Evolutionary conservation across 64 coral and sea anemone species (phyloP), one percentile per base, ranked within the genome.

Genomic region (Stylophora pistillata): DNA sequence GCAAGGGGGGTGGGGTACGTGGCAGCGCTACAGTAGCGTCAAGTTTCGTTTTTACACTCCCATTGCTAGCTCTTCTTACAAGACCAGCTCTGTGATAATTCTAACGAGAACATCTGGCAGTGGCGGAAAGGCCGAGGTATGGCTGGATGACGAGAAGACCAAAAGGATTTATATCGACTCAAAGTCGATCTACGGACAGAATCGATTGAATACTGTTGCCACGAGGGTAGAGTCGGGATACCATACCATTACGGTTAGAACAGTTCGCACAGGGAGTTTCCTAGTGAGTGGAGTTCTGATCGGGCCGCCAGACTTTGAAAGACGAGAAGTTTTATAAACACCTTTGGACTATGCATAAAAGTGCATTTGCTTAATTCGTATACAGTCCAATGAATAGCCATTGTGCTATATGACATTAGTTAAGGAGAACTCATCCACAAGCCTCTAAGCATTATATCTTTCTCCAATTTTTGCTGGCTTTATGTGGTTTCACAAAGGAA

Each of bases 281-380:
- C 53, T 92, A 17, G 74, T 89, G 28, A 92, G 91, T 63, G 94
- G 94, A 59, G 21, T 92, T 62, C 33, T 92, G 16, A 30, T 96
- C 15, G 94, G 94, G 62, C 94, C 94, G 34, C 94, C 94, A 52
- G 94, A 96, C 58, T 94, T 89, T 20, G 20, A 76, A 28, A 85
- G 62, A 30, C 29, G 63, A 23, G 15, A 59, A 89, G 81, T 87
- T 54, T 17, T 94, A 20, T 94, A 75, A 89, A 47, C 37, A 47
- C 3, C 37, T 7, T 47, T 47, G 3, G 0, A 47, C 37, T 7
- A 47, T 47, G 37, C 7, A 47, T 47, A 47, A 47, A 3, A 47
- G n/a, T 47, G 3, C 7, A 47, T 47, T 7, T 47, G 37, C 37
- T 47, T 47, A 3, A 7, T 47, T 47, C 37, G 37, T 3, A 4